Base-by-base conservation (phyloP, 2,888 invertebrate species). In the Hypomecis punctinalis region DNA sequence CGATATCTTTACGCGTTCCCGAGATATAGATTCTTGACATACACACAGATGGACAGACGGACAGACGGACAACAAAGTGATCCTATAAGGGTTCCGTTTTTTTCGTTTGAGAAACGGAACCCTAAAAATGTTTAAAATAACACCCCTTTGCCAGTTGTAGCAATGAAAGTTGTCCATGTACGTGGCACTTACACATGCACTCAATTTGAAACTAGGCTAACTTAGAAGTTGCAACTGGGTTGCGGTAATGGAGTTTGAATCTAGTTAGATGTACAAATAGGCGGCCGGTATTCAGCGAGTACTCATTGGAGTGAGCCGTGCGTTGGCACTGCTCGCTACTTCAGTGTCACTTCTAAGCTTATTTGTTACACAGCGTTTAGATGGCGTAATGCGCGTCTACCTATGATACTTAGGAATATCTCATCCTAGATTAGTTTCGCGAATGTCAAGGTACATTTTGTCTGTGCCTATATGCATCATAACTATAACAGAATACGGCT, bases 311-410 rank as follows among this genome's bases (percentile, higher is more conserved):
- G 60, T 64, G 65, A 39, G 42, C 37, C 36, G 49, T 33, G 55
- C 45, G 61, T 52, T 45, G 53, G 53, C 52, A 61, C 63, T 62
- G 45, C 48, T 43, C 23, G 62, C 57, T 51, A 62, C 49, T 61
- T 48, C 45, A 56, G 54, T 58, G 61, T 66, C 66, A 73, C 70
- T 67, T 66, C 59, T 43, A 5, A 75, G 70, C 72, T 62, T 66
- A 74, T 73, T 74, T 69, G 58, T 63, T 59, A 59, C 49, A 33
- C 54, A 47, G 46, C 13, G 45, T 40, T 23, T 45, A 11, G 48
- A 7, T 37, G 49, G 37, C 51, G 49, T 55, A 37, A 43, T 46
- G 56, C 45, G 45, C 51, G 61, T 56, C 55, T 1, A 51, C 23
- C 1, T 3, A 23, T 23, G 23, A 23, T 23, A 23, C 23, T 23